A percentile compares a stretch with the other conserved stretches of the same genome.
Conservation (phyloP, 1,140 invertebrate species). For the Batillaria attramentaria region DNA sequence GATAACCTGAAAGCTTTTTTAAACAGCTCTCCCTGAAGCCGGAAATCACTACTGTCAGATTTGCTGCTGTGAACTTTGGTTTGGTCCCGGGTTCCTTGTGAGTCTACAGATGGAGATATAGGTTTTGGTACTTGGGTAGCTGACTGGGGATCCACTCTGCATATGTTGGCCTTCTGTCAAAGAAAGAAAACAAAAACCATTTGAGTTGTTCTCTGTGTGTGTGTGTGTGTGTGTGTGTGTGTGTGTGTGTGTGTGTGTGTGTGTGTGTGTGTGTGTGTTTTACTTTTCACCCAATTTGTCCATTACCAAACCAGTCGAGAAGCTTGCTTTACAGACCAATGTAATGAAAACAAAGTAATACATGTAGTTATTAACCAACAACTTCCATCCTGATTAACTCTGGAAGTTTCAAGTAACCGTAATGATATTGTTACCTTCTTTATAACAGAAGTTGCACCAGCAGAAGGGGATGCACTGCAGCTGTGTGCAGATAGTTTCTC, state of each 20-base stretch:
- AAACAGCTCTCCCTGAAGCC: constrained; percentile 14
- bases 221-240: too few species aligned
- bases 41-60: not conserved
- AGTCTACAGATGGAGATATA: not conserved
- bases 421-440: not conserved
- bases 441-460: too few species aligned
- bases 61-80: not conserved
- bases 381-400: too few species aligned
- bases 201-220: not conserved
- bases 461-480: not conserved
- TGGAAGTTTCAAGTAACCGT: too few species aligned
- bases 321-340: too few species aligned
- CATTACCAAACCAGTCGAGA: too few species aligned
- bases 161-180: not conserved
- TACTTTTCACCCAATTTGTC: too few species aligned
- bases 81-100: not conserved
- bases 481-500: constrained; percentile 20
- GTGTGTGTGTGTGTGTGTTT: too few species aligned
- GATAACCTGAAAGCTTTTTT: constrained; percentile 18
- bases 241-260: too few species aligned
- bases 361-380: too few species aligned
- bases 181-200: not conserved
- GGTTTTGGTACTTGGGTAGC: not conserved
- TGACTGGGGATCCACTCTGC: not conserved
- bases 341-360: too few species aligned